Evolutionary conservation across 1,140 invertebrate genomes (phyloP).

Genomic region (Arctopsyche grandis): DNA sequence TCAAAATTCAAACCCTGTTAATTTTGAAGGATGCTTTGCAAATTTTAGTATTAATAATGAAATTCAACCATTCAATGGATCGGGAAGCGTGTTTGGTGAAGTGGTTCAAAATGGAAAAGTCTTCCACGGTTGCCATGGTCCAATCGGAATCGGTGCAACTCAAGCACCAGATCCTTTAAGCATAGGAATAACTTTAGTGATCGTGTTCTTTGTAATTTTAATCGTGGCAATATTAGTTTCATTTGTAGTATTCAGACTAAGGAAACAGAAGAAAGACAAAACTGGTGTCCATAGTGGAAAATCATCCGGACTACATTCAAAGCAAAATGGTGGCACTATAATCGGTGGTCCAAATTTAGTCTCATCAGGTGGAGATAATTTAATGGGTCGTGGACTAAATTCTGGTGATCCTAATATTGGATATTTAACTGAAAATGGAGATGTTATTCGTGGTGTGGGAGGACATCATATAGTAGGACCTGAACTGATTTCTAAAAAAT

Average conservation of each 20-base stretch:
- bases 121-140: conserved; percentile 73
- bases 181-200: conserved; percentile 91
- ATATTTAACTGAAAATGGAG: conserved; percentile 74
- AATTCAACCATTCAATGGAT: conserved; percentile 88
- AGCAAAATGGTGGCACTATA: conserved; percentile 72
- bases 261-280: conserved; percentile 87
- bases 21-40: conserved; percentile 89
- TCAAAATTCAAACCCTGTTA: conserved; percentile 64
- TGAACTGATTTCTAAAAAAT: conserved; percentile 86
- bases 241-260: conserved; percentile 87
- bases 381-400: conserved; percentile 68
- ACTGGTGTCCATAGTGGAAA: conserved; percentile 68
- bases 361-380: conserved; percentile 66
- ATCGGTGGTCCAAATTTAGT: conserved; percentile 67
- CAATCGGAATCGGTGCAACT: conserved; percentile 77
- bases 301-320: conserved; percentile 69
- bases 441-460: conserved; percentile 74
- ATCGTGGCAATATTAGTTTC: conserved; percentile 88
- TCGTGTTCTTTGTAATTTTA: conserved; percentile 92
- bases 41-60: conserved; percentile 91
- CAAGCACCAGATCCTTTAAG: conserved; percentile 86
- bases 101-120: conserved; percentile 76
- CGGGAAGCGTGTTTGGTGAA: conserved; percentile 81
- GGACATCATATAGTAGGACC: conserved; percentile 78
- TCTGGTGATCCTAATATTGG: conserved; percentile 69